These are phyloP conservation scores for Anthopleura xanthogrammica DNA, from an alignment of 92 coral and sea anemone genomes.

Conservation along the genomic window DNA sequence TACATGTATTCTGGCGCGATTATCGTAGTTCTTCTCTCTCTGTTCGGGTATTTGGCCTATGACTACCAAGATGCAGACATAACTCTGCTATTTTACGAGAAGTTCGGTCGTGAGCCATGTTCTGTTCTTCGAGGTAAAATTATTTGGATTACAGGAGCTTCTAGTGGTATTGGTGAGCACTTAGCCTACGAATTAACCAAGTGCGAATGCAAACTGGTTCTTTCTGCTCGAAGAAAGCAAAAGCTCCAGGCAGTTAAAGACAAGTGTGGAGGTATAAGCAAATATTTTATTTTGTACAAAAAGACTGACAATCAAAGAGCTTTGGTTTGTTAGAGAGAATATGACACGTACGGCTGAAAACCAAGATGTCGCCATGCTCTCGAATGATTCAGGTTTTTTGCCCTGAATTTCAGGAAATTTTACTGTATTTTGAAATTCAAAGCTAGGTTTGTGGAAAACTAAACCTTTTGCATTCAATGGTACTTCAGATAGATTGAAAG, in stretches of 20 bases:
- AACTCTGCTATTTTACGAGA: conserved; percentile 61
- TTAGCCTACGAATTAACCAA: not conserved
- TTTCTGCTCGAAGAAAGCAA: not conserved
- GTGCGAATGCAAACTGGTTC: not conserved
- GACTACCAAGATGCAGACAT: too few species aligned
- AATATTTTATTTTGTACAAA: not conserved
- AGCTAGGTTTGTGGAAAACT: too few species aligned
- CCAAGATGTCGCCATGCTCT: conserved; percentile 17
- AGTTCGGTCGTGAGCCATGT: conserved; percentile 63
- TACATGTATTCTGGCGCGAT: too few species aligned
- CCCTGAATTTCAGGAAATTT: too few species aligned
- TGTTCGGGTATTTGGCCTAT: too few species aligned
- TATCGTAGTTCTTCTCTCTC: too few species aligned
- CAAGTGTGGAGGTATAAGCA: not conserved
- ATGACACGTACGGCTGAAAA: not conserved
- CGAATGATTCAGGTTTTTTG: not conserved
- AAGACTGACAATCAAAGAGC: not conserved
- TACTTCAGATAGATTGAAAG: too few species aligned
- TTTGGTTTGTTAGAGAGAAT: too few species aligned
- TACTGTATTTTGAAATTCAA: too few species aligned
- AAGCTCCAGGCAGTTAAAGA: not conserved
- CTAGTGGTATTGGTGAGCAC: not conserved
- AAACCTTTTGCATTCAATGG: too few species aligned
- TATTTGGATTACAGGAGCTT: not conserved
- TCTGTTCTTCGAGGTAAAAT: conserved; percentile 20